Evolutionary conservation across 2,888 invertebrate species (phyloP), one percentile per base, ranked within the genome.

Genomic region (Pollenia amentaria): DNA sequence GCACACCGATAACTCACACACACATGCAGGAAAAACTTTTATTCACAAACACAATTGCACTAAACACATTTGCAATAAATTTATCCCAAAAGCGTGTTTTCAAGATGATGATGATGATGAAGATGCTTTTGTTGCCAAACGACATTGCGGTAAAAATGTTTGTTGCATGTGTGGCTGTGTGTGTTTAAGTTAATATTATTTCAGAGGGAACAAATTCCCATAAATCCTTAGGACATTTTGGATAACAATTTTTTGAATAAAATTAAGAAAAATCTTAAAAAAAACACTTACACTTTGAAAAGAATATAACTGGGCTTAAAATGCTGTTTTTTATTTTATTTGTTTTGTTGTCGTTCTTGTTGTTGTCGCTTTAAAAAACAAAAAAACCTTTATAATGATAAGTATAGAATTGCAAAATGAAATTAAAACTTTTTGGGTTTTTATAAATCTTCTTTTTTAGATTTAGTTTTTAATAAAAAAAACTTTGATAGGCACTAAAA

Each of bases 331-430:
- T 46, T 55, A 29, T 64, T 53, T 16, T 40, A 10, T 51, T 65
- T 48, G 38, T 62, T 62, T 69, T 29, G n/a, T 55, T 48, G 29
- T 6, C 29, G 29, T 29, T 29, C 29, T 29, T 29, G 29, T 40
- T 65, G n/a, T 51, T 38, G 55, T 18, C 42, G 21, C 60, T 55
- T 38, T 40, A 79, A 84, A 29, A 29, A 29, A 18, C n/a, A 46
- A 79, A 84, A n/a, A 79, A 18, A 65, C 70, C 57, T 77, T 42
- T 84, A 11, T 65, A 72, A 78, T 67, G 40, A 67, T 29, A 29
- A 29, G 29, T 73, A 67, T 72, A 72, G 72, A 81, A 57, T 81
- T 77, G 82, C 80, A 72, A 80, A 83, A 80, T 75, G 21, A 81
- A 57, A 62, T 73, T 29, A 42, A 73, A 86, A 78, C 81, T 73